Evolutionary conservation across 2,888 invertebrate genomes (phyloP), one percentile per base, ranked within the genome.

Genomic region (Diachrysia chrysitis): DNA sequence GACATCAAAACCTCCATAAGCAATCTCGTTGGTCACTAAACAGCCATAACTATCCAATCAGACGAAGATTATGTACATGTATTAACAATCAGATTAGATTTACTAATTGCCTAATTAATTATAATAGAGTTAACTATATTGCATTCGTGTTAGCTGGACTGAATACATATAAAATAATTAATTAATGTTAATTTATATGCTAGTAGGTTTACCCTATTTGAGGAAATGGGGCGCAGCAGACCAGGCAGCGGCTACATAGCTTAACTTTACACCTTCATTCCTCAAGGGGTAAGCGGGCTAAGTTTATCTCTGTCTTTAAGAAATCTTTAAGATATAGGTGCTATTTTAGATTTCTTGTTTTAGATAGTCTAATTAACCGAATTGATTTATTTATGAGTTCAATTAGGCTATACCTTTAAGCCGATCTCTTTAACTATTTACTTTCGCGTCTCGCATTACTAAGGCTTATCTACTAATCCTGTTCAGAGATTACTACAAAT

Each of bases 151-250:
- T 78, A 78, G 70, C 71, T 72, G 75, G 25, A 70, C 80, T 75
- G 65, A 73, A 73, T 85, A 65, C 72, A 78, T 81, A 77, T 69
- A 67, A 78, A 80, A 66, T 81, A 73, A 81, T 79, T 66, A 76
- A 75, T 72, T 59, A 54, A 73, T 80, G 73, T 69, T 73, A 76
- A 81, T 83, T 63, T 58, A 51, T 65, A 66, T 76, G 72, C 64
- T 64, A 82, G 57, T 72, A 63, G 73, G 73, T 58, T 71, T 70
- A 59, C 23, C 21, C 63, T 48, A 58, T 58, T 79, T 79, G 19
- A 54, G 23, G 55, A 75, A 75, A 69, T 79, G 32, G 71, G 29
- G 21, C 56, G n/a, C 10, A 35, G 35, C 9, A 53, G 56, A 14
- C 37, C 14, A n/a, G n/a, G 6, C 5, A 29, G 5, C 29, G 10